Evolutionary conservation across 2,888 invertebrate genomes (phyloP), one percentile per base, ranked within the genome.

Genomic region (Synergus japonicus): DNA sequence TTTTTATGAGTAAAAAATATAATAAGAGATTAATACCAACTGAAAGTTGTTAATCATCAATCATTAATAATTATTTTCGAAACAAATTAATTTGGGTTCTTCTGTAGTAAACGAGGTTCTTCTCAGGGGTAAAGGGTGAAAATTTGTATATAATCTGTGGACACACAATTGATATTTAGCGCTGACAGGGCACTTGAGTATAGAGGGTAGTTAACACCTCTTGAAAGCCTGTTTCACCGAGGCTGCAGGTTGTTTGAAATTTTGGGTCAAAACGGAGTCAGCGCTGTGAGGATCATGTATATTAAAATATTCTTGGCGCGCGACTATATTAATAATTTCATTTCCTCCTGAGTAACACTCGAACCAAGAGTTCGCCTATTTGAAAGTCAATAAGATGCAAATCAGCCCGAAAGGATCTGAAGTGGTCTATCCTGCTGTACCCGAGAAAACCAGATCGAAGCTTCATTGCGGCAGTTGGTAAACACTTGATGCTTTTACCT

Each of bases 341-440:
- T 89, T 89, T 89, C 85, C 85, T 83, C 73, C 80, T 84, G 83
- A 87, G 87, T 86, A 89, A 86, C 87, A 86, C 88, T 89, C 83
- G 77, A 87, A 83, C 78, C 83, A 86, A 87, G 86, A 82, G 83
- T 83, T 83, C 84, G 83, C 86, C 85, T 83, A 89, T 91, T 91
- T 91, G 89, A 91, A 91, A 91, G 90, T 91, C 91, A 91, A 91
- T 90, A 86, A 87, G 86, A 91, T 91, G 91, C 91, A 91, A 91
- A 91, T 91, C 84, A 84, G 82, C 80, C 82, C 79, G 84, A 83
- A 85, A 84, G 82, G 84, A 84, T 77, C 81, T 80, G 81, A 69
- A 77, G 63, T 76, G 80, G 79, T 83, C 85, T 86, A 87, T 87
- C 86, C 85, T 85, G 82, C 80, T 87, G 88, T 87, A 86, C 86